These are phyloP conservation scores for Andrena flavipes DNA, from an alignment of 2,888 invertebrate species.

Conservation along the genomic window DNA sequence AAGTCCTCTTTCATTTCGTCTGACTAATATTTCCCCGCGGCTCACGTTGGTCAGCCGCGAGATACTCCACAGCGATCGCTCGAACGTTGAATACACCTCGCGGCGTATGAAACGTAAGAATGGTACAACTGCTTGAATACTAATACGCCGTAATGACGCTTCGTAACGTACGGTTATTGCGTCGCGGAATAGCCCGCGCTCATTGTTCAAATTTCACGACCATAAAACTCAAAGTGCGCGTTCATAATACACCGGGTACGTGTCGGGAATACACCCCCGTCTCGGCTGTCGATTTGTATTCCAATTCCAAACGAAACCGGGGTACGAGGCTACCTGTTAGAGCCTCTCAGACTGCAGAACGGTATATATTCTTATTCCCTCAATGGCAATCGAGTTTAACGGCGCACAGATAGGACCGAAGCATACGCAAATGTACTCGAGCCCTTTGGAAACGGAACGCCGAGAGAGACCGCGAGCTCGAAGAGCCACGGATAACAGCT, in stretches of 20 bases:
- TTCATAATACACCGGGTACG: constrained; percentile 53
- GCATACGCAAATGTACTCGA: constrained; percentile 23
- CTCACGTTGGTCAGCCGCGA: background rate
- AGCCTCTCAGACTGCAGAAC: constrained; percentile 18
- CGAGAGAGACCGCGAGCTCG: background rate
- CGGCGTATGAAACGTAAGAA: constrained; percentile 48
- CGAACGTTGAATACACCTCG: constrained; percentile 3
- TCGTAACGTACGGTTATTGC: constrained; percentile 54
- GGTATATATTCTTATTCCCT: constrained; percentile 32
- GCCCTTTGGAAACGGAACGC: constrained; percentile 1
- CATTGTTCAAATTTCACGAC: constrained; percentile 65
- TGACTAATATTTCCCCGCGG: background rate
- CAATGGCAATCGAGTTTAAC: constrained; percentile 53
- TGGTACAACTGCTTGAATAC: constrained; percentile 43
- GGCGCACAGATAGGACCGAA: constrained; percentile 37
- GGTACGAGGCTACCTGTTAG: constrained; percentile 60
- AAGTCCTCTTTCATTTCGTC: background rate
- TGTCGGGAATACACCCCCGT: constrained; percentile 44
- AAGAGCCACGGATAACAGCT: constrained; percentile 10
- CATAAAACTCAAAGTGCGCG: constrained; percentile 54
- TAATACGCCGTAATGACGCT: constrained; percentile 57
- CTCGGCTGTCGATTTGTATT: constrained; percentile 52
- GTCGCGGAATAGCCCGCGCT: constrained; percentile 22
- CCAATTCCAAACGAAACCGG: constrained; percentile 62
- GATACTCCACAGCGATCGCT: background rate